Evolutionary conservation across 2,797 vertebrate genomes (phyloP).

Genomic region (Tolypeutes matacus): DNA sequence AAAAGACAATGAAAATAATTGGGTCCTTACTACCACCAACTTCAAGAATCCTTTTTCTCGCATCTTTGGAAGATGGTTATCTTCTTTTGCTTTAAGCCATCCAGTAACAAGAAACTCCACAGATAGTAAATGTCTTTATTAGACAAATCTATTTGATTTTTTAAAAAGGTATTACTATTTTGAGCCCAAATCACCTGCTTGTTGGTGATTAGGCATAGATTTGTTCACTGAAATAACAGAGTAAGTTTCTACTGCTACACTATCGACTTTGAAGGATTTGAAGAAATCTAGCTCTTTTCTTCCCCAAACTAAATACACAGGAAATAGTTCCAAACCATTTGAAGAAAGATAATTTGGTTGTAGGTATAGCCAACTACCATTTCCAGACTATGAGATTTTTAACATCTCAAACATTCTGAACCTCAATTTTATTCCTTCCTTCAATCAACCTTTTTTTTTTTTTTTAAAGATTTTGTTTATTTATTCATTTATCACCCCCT

Average conservation of each 20-base stretch:
- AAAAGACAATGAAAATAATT: neutral
- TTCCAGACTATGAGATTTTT: neutral
- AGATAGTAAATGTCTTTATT: neutral
- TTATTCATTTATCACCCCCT: too few species aligned
- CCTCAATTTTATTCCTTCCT: constrained; percentile 21
- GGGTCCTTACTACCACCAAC: neutral
- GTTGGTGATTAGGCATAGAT: neutral
- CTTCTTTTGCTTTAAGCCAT: neutral
- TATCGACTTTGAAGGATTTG: neutral
- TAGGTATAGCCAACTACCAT: neutral
- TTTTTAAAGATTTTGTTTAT: too few species aligned
- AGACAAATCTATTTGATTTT: neutral
- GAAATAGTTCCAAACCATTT: neutral
- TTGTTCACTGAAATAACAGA: neutral
- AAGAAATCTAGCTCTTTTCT: neutral
- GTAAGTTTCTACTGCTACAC: neutral
- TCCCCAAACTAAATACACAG: neutral
- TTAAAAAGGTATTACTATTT: neutral
- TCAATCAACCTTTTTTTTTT: neutral
- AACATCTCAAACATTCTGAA: neutral
- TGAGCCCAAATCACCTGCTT: neutral
- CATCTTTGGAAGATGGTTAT: neutral
- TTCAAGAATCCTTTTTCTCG: neutral
- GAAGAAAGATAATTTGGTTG: neutral
- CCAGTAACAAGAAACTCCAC: neutral